Conservation (phyloP, 2,888 invertebrate genomes). For the Didymodactylos carnosus region DNA sequence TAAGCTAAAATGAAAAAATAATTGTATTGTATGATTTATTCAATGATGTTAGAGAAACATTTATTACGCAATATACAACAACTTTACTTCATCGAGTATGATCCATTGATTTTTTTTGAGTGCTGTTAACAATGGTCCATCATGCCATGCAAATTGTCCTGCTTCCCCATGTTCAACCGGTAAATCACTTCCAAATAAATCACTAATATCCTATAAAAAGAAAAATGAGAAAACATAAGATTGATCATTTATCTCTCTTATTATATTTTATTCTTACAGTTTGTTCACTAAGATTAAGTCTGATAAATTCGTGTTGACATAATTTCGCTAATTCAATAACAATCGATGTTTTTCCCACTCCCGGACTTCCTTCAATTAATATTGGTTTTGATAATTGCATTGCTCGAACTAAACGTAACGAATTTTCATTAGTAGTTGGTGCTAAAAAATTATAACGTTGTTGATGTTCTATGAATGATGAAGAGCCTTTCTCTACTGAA, state of each 20-base stretch:
- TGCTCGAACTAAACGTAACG: constrained; percentile 61
- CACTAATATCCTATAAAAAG: constrained; percentile 90
- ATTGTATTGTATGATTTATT: background rate
- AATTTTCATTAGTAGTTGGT: constrained; percentile 46
- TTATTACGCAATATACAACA: background rate
- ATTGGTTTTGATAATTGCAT: constrained; percentile 65
- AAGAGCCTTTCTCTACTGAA: background rate
- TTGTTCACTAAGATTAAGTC: constrained; percentile 94
- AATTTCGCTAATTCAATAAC: constrained; percentile 68
- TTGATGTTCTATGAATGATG: constrained; percentile 10
- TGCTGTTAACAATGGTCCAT: constrained; percentile 80
- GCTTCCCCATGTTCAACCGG: constrained; percentile 66
- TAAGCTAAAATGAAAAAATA: constrained; percentile 41
- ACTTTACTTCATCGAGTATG: constrained; percentile 60
- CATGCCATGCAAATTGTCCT: constrained; percentile 80
- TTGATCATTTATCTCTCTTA: background rate
- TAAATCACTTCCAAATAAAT: constrained; percentile 89
- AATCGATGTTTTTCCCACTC: constrained; percentile 89
- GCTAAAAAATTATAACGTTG: constrained; percentile 30
- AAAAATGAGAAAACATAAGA: constrained; percentile 33
- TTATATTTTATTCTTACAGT: constrained; percentile 53
- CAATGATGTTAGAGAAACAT: background rate
- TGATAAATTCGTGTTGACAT: constrained; percentile 59
- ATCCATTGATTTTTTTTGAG: constrained; percentile 84
- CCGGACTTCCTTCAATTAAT: constrained; percentile 75